Conservation (phyloP, 2,797 vertebrate genomes). For the Myiothlypis chrysogaster region DNA sequence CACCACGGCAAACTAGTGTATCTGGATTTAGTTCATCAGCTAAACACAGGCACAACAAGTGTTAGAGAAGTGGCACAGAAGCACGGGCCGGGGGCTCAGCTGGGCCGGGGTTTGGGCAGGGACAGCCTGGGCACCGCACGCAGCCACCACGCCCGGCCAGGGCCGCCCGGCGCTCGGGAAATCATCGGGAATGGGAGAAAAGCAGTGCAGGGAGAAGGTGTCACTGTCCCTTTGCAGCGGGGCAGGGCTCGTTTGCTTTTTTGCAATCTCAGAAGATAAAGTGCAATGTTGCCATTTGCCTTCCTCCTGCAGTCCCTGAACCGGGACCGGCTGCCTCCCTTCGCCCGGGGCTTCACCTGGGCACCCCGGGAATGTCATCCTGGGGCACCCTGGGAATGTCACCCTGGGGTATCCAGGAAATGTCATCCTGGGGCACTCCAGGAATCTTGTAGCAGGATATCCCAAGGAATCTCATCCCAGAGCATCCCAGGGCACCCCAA, state of each 20-base stretch:
- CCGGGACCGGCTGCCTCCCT: background rate
- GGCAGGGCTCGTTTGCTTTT: background rate
- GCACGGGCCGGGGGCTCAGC: background rate
- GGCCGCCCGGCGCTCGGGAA: background rate
- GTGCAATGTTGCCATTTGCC: background rate
- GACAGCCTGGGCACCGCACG: background rate
- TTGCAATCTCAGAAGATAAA: slow-evolving; percentile 3
- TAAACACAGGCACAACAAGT: slow-evolving; percentile 34
- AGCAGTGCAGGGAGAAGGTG: background rate
- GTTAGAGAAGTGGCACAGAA: slow-evolving; percentile 43
- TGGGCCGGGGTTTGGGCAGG: background rate
- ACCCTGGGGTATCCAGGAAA: background rate
- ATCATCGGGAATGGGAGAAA: fast-evolving
- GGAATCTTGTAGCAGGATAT: background rate
- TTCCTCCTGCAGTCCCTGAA: background rate
- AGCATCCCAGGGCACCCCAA: too few relatives aligned
- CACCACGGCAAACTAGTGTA: background rate
- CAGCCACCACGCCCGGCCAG: background rate
- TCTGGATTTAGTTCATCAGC: background rate
- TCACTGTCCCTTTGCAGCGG: background rate
- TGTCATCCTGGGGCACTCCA: fast-evolving
- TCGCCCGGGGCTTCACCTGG: fast-evolving
- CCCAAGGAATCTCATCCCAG: too few relatives aligned
- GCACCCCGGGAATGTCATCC: background rate
- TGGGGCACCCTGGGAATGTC: too few relatives aligned